A percentile compares a stretch with the other conserved stretches of the same genome.
Evolutionary conservation across 2,888 invertebrate genomes (phyloP).

Genomic region (Tachystola acroxantha): DNA sequence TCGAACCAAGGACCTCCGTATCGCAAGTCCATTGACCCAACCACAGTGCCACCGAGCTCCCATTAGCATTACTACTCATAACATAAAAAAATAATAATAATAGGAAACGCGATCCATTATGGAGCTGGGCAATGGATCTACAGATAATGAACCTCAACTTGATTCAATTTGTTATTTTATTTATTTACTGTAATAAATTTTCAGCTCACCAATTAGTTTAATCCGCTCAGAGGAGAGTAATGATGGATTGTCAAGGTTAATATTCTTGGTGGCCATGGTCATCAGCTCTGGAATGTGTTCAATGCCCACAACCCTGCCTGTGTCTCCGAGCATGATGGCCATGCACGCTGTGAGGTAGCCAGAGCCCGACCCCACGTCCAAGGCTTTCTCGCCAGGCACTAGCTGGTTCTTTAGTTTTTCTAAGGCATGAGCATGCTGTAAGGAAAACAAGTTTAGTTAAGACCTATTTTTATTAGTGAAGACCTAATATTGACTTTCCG

Average conservation of each 20-base stretch:
- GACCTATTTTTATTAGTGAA: neutral
- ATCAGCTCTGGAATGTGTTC: constrained; percentile 94
- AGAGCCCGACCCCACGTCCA: constrained; percentile 96
- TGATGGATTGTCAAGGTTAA: constrained; percentile 83
- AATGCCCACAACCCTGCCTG: constrained; percentile 86
- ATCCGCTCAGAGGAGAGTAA: constrained; percentile 83
- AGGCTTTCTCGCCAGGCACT: constrained; percentile 84
- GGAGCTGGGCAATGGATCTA: too few species aligned
- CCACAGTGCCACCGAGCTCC: too few species aligned
- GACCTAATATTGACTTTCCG: too few species aligned
- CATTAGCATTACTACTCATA: too few species aligned
- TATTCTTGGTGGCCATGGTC: constrained; percentile 85
- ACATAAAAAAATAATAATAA: too few species aligned
- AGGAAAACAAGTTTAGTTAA: constrained; percentile 12
- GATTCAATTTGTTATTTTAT: too few species aligned
- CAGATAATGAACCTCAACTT: too few species aligned
- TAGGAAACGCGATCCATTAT: too few species aligned
- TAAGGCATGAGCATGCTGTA: constrained; percentile 93
- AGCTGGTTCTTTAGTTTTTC: constrained; percentile 90
- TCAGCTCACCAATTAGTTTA: constrained; percentile 83
- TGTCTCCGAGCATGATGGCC: constrained; percentile 88
- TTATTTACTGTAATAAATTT: too few species aligned
- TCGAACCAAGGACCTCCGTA: too few species aligned
- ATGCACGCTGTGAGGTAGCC: constrained; percentile 96
- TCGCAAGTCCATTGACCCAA: too few species aligned